Evolutionary conservation across 2,888 invertebrate species (phyloP).

Genomic region (Lepidochitona cinerea): DNA sequence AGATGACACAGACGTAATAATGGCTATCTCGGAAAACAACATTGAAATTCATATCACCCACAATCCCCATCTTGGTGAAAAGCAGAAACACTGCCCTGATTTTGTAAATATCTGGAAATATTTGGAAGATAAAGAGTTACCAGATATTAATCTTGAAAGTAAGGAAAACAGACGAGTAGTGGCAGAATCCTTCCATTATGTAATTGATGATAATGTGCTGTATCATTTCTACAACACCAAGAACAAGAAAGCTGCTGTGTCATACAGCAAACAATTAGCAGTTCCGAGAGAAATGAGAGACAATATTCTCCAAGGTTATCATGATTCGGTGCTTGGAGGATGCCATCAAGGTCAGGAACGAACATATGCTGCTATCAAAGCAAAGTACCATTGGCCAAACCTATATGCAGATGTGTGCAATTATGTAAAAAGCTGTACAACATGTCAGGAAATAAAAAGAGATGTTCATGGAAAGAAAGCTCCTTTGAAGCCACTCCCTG

Average conservation of each 20-base stretch:
- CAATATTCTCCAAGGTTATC: conserved; percentile 27
- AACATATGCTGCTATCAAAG: conserved; percentile 23
- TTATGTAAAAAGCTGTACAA: conserved; percentile 22
- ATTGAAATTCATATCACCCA: background rate
- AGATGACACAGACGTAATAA: background rate
- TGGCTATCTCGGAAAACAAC: background rate
- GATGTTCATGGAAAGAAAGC: conserved; percentile 15
- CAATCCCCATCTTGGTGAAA: conserved; percentile 3
- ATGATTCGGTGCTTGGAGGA: conserved; percentile 27
- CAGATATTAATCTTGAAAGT: conserved; percentile 11
- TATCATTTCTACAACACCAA: conserved; percentile 22
- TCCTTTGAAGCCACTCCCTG: conserved; percentile 19
- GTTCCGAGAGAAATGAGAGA: conserved; percentile 22
- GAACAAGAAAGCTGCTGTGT: conserved; percentile 10
- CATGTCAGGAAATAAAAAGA: conserved; percentile 26
- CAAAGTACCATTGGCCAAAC: conserved; percentile 35
- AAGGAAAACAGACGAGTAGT: conserved; percentile 9
- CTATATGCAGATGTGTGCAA: conserved; percentile 28
- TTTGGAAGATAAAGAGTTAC: conserved; percentile 12
- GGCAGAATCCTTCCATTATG: conserved; percentile 16
- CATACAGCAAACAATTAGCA: conserved; percentile 15
- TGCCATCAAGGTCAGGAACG: conserved; percentile 28
- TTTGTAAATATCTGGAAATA: conserved; percentile 14
- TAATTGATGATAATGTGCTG: conserved; percentile 15
- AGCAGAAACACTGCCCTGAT: conserved; percentile 21